Conservation (phyloP, 2,888 invertebrate genomes). For the Drosophila diplacantha region DNA sequence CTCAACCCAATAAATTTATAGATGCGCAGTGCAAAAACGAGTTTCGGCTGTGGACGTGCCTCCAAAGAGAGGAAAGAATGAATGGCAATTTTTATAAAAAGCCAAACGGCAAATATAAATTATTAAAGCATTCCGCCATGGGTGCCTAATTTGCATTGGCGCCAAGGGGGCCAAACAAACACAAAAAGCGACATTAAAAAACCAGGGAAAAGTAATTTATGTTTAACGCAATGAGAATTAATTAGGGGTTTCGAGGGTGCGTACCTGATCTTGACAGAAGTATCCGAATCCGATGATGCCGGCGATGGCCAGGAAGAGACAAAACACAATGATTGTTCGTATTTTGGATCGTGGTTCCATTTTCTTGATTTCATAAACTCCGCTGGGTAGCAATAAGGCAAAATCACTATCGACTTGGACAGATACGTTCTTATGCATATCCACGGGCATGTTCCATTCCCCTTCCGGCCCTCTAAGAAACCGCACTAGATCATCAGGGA, state of each 20-base stretch:
- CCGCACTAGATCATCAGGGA: conserved; percentile 21
- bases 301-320: conserved; percentile 88
- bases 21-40: conserved; percentile 39
- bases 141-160: conserved; percentile 65
- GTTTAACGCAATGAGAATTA: conserved; percentile 25
- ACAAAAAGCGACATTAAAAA: not conserved
- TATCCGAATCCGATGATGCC: conserved; percentile 94
- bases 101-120: conserved; percentile 62
- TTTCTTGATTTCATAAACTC: conserved; percentile 88
- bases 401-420: conserved; percentile 91
- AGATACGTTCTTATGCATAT: conserved; percentile 87
- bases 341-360: conserved; percentile 91
- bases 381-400: conserved; percentile 86
- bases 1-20: conserved; percentile 47
- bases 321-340: conserved; percentile 88
- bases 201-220: conserved; percentile 40
- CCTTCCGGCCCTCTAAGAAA: conserved; percentile 3
- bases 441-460: conserved; percentile 74
- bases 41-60: conserved; percentile 36
- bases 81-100: conserved; percentile 47
- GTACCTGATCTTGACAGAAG: conserved; percentile 91
- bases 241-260: not conserved
- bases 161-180: conserved; percentile 43
- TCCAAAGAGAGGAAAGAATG: conserved; percentile 30
- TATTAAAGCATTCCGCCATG: conserved; percentile 46